Base-by-base conservation (phyloP, 2,797 vertebrate species). In the Ara ararauna region DNA sequence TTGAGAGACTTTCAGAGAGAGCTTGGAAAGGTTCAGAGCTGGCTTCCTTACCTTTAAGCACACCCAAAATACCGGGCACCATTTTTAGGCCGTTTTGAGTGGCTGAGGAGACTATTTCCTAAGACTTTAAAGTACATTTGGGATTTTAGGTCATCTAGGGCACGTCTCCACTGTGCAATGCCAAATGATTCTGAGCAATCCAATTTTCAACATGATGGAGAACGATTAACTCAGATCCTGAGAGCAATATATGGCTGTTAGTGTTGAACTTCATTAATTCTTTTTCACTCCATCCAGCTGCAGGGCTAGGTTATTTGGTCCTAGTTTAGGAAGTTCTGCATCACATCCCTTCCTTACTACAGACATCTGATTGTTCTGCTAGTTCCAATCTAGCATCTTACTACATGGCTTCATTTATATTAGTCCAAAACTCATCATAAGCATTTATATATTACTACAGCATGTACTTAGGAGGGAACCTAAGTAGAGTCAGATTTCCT, bases 361-460 rank as follows among this genome's bases (percentile, higher is more conserved):
- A 4, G 53, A 20, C 6, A 3, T 48, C 3, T 47, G 20, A 19
- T 38, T 48, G 60, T 29, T 87, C 47, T 79, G 51, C 62, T 54
- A 73, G 82, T 54, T 64, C 45, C 29, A 58, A 1, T 47, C 20
- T 67, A 71, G 44, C 32, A 15, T 68, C 74, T 67, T 48, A 22
- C 40, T 72, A 17, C 29, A 2, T 29, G 61, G 34, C 27, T 88
- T 62, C 50, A 23, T 65, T 77, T 32, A 4, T 2, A 9, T 30
- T 44, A 29, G 27, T n/a, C 51, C 62, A 47, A 68, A 54, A 0
- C n/a, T 26, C 26, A 16, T 4, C 48, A 10, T 1, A 2, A 79
- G 18, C 38, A 7, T 7, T 5, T 27, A 47, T 20, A 0, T 34
- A 2, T 20, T 10, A 8, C 9, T 26, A 4, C n/a, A 64, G 0